Evolutionary conservation across 2,888 invertebrate species (phyloP).

Genomic region (Orchesella flavescens): DNA sequence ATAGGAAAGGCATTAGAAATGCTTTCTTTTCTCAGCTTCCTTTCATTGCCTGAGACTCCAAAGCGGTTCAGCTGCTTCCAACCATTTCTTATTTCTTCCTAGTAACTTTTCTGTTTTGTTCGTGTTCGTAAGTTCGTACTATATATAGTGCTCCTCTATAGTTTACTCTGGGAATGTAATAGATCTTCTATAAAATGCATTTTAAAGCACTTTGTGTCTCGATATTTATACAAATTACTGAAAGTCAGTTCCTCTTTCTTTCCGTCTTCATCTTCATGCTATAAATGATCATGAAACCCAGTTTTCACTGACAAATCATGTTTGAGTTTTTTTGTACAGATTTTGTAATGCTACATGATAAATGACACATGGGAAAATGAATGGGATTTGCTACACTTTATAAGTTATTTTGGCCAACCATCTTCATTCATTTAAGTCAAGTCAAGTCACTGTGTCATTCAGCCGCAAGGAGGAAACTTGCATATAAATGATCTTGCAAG

Average conservation of each 20-base stretch:
- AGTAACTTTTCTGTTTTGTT: background rate
- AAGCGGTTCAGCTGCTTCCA: background rate
- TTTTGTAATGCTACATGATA: conserved; percentile 32
- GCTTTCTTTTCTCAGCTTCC: conserved; percentile 9
- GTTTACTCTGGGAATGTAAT: too few relatives aligned
- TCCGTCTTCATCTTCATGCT: too few relatives aligned
- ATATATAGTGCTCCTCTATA: too few relatives aligned
- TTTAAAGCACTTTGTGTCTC: background rate
- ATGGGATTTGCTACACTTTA: background rate
- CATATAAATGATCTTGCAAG: background rate
- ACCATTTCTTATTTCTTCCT: conserved; percentile 14
- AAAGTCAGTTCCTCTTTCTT: background rate
- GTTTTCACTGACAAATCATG: conserved; percentile 49
- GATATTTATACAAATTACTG: background rate
- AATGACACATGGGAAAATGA: conserved; percentile 36
- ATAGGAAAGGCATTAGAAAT: conserved; percentile 25
- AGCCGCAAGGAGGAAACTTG: conserved; percentile 9
- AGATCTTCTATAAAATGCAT: too few relatives aligned
- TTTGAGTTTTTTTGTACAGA: conserved; percentile 11
- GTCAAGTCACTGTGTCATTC: conserved; percentile 40
- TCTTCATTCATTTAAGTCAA: conserved; percentile 33
- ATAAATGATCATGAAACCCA: background rate
- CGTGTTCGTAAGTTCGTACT: background rate
- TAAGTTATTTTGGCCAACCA: background rate
- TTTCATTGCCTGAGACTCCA: background rate